These are phyloP conservation scores for Poecilia picta DNA, from an alignment of 2,797 vertebrate genomes.

Conservation along the genomic window DNA sequence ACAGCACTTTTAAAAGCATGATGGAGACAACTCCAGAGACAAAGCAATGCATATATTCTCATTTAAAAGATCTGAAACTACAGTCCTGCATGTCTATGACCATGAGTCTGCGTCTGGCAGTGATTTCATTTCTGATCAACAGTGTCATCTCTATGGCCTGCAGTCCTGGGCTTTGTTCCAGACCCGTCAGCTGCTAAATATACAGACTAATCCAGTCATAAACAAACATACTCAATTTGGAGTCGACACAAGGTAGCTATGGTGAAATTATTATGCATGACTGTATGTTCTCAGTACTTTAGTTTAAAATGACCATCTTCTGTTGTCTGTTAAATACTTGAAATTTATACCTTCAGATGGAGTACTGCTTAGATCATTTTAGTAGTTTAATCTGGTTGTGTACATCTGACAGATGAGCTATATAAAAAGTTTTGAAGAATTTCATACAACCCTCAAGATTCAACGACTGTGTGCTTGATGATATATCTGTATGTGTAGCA, in stretches of 20 bases:
- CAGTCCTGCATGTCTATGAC: constrained; percentile 35
- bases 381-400: background rate
- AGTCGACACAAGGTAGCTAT: constrained; percentile 24
- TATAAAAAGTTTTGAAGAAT: background rate
- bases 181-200: constrained; percentile 75
- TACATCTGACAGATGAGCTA: background rate
- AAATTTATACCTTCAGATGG: background rate
- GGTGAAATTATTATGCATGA: constrained; percentile 30
- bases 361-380: background rate
- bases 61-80: constrained; percentile 39
- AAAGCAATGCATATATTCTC: constrained; percentile 32
- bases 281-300: constrained; percentile 6
- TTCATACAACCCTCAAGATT: background rate
- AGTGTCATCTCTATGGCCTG: constrained; percentile 59
- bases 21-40: constrained; percentile 21
- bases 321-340: background rate
- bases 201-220: constrained; percentile 53
- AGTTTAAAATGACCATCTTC: constrained; percentile 10
- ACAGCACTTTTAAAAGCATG: constrained; percentile 19
- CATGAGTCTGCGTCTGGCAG: constrained; percentile 58
- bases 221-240: constrained; percentile 34
- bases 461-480: background rate
- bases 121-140: constrained; percentile 55
- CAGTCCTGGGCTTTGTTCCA: constrained; percentile 74
- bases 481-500: background rate